Percentiles rank a stretch among this genome's conserved stretches.
These are phyloP conservation scores for Magallana gigas DNA, from an alignment of 1,140 invertebrate species.

Conservation along the genomic window DNA sequence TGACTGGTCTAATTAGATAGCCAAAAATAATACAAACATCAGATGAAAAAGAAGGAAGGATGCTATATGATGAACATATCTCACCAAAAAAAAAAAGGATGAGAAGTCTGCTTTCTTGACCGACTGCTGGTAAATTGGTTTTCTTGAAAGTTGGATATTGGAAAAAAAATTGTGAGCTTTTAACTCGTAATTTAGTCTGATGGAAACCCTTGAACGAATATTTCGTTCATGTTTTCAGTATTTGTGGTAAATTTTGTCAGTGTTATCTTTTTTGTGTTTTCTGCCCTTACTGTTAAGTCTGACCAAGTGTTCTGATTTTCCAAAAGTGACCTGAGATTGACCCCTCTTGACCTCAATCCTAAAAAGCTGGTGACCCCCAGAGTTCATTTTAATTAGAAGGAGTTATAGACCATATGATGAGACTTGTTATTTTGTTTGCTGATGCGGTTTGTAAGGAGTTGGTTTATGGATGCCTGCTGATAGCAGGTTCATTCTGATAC, in stretches of 20 bases:
- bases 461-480: conserved; percentile 16
- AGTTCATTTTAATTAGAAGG: conserved; percentile 14
- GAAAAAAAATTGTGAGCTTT: not conserved
- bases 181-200: not conserved
- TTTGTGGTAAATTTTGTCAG: too few relatives aligned
- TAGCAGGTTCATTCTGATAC: conserved; percentile 27
- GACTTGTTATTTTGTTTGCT: conserved; percentile 21
- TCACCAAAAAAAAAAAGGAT: not conserved
- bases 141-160: not conserved
- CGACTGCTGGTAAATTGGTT: not conserved
- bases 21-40: conserved; percentile 34
- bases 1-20: conserved; percentile 34
- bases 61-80: conserved; percentile 9
- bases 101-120: not conserved
- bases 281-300: too few relatives aligned
- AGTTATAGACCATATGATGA: not conserved
- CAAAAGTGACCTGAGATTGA: not conserved
- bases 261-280: too few relatives aligned
- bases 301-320: conserved; percentile 1
- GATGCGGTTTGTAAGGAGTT: not conserved
- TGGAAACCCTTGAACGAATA: not conserved
- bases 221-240: too few relatives aligned
- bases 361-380: not conserved
- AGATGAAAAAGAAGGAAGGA: not conserved
- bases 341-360: conserved; percentile 4